Base-by-base conservation (phyloP, 2,797 vertebrate genomes). In the Tamandua tetradactyla region DNA sequence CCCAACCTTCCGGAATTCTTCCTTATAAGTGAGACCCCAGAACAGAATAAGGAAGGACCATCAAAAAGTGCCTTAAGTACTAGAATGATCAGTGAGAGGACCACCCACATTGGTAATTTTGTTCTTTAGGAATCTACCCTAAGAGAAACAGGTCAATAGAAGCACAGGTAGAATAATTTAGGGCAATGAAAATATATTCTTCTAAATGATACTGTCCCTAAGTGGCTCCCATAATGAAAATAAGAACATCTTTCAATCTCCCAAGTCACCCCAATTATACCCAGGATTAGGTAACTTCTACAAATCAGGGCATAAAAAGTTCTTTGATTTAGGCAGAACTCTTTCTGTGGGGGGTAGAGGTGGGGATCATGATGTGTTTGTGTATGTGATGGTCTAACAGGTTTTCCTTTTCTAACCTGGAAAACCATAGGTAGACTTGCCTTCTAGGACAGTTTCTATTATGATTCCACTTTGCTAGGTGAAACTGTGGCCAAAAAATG, bases 171-270 rank as follows among this genome's bases (percentile, higher is more conserved):
- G 86, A 95, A 86, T 84, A 83, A 97, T 94, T 96, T 94, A 92
- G 94, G 90, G 87, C 85, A 93, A 96, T 93, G 95, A 94, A 96
- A 92, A 86, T 92, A 94, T 87, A 93, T 95, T 86, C 93, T 96
- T 94, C 88, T 94, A 96, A 96, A 91, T 81, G 96, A 93, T 96
- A 95, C 83, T 95, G 93, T 96, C 93, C 92, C 92, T 59, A 12
- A 86, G 87, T 93, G 94, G 72, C 83, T 93, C 82, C 79, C 95
- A 74, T 95, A 95, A 95, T 94, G 95, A 94, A 96, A 95, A 96
- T 69, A 92, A 94, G 93, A 95, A 92, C 87, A 95, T 93, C 84
- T 74, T 96, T 80, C 87, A 18, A 2, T 94, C 85, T 94, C 93
- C 95, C 90, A 92, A 76, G 86, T 95, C 85, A 96, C 68, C 85